Percentiles rank a stretch among this genome's conserved stretches.
Evolutionary conservation across 2,888 invertebrate species (phyloP).

Genomic region (Microplitis manilae): DNA sequence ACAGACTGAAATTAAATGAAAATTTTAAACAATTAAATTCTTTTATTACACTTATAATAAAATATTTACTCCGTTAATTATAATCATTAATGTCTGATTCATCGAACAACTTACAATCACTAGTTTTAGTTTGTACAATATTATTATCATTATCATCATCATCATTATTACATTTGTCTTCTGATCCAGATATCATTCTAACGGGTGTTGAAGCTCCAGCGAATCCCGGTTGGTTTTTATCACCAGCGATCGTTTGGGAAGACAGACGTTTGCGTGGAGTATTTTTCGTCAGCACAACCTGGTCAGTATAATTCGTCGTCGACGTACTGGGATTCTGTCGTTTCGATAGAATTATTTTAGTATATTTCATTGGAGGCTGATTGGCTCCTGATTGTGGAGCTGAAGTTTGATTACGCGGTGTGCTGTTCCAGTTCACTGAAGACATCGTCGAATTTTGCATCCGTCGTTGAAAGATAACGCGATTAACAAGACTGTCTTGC

Average conservation of each 20-base stretch:
- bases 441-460: conserved; percentile 45
- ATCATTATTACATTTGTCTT: conserved; percentile 41
- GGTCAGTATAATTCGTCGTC: conserved; percentile 51
- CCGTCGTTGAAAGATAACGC: conserved; percentile 50
- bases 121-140: neutral
- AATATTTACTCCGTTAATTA: neutral
- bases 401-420: conserved; percentile 46
- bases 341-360: conserved; percentile 74
- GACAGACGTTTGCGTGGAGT: conserved; percentile 49
- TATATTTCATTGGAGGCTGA: conserved; percentile 69
- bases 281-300: conserved; percentile 61
- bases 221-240: conserved; percentile 56
- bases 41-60: neutral
- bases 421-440: conserved; percentile 37
- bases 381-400: conserved; percentile 30
- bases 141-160: conserved; percentile 44
- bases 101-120: neutral
- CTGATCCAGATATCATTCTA: conserved; percentile 38
- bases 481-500: conserved; percentile 26
- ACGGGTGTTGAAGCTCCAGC: conserved; percentile 45
- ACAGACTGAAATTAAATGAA: neutral
- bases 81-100: neutral
- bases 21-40: neutral
- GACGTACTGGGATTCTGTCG: conserved; percentile 56
- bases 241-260: conserved; percentile 46